phyloP scores from a whole-genome alignment of 2,888 invertebrate genomes.

The Papilio demoleus region DNA sequence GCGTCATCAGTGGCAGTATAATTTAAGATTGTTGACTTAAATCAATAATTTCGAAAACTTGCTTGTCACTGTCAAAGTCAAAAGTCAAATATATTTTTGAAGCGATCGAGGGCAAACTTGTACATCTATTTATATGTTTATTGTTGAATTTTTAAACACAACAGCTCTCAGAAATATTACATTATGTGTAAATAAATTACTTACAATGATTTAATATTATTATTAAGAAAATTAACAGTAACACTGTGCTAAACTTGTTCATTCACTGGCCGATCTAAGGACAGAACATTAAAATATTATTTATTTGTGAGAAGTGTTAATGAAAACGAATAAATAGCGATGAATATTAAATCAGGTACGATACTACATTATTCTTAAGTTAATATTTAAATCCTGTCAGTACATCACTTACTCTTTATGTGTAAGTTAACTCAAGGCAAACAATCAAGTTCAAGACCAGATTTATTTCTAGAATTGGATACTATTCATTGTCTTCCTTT shows the following conservation, averaged over 20 bases:
- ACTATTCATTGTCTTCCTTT: constrained; percentile 23
- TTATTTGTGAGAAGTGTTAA: constrained; percentile 12
- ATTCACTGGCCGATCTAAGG: constrained; percentile 2
- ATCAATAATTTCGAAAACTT: neutral
- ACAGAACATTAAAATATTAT: neutral
- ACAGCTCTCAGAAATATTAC: neutral
- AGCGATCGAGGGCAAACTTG: neutral
- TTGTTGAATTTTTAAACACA: neutral
- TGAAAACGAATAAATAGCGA: constrained; percentile 27
- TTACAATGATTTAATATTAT: neutral
- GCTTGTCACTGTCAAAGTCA: neutral
- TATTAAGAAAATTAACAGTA: neutral
- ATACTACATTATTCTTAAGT: constrained; percentile 11
- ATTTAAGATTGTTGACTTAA: neutral
- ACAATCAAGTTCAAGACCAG: constrained; percentile 22
- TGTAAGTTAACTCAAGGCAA: constrained; percentile 10
- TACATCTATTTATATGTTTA: neutral
- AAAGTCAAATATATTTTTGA: constrained; percentile 5
- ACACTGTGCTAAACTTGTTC: constrained; percentile 1
- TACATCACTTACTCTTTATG: constrained; percentile 4
- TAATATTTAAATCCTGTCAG: neutral
- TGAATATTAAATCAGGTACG: constrained; percentile 38
- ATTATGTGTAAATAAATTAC: neutral
- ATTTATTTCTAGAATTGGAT: constrained; percentile 19
- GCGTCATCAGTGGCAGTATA: neutral